phyloP scores from a whole-genome alignment of 2,797 vertebrate species.

The Lithobates sylvaticus region DNA sequence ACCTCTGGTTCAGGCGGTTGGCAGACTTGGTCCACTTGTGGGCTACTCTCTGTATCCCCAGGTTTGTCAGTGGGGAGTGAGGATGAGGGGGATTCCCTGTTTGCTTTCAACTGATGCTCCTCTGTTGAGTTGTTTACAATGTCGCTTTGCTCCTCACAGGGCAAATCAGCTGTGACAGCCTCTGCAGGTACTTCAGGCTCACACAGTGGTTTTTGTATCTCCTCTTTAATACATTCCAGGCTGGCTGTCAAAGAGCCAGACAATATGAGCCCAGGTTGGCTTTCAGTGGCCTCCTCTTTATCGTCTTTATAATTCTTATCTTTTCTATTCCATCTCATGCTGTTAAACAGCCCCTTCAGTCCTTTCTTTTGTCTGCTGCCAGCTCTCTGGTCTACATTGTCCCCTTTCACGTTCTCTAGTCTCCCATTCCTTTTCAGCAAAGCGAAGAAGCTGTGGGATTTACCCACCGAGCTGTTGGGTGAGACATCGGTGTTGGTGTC shows the following conservation, averaged over 20 bases:
- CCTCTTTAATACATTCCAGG: constrained; percentile 80
- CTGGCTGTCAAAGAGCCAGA: constrained; percentile 80
- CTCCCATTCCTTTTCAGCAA: constrained; percentile 88
- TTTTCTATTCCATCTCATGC: constrained; percentile 91
- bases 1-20: constrained; percentile 63
- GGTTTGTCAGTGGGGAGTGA: constrained; percentile 33
- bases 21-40: constrained; percentile 66
- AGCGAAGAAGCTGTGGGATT: constrained; percentile 96
- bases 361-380: constrained; percentile 88
- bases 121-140: constrained; percentile 58
- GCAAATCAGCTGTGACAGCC: constrained; percentile 70
- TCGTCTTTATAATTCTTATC: constrained; percentile 84
- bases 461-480: constrained; percentile 82
- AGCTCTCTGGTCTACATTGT: constrained; percentile 79
- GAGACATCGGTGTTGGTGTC: constrained; percentile 72
- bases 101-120: constrained; percentile 60
- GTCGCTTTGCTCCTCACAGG: constrained; percentile 67
- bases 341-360: constrained; percentile 90
- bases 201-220: constrained; percentile 79
- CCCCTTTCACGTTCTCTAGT: constrained; percentile 77
- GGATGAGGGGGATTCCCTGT: constrained; percentile 64
- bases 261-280: constrained; percentile 70
- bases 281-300: constrained; percentile 77
- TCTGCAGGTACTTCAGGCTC: constrained; percentile 66
- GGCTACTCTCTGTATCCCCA: constrained; percentile 64